A percentile compares a stretch with the other conserved stretches of the same genome.
phyloP scores from a whole-genome alignment of 2,113 vertebrate species.

The Dipodomys stephensi region DNA sequence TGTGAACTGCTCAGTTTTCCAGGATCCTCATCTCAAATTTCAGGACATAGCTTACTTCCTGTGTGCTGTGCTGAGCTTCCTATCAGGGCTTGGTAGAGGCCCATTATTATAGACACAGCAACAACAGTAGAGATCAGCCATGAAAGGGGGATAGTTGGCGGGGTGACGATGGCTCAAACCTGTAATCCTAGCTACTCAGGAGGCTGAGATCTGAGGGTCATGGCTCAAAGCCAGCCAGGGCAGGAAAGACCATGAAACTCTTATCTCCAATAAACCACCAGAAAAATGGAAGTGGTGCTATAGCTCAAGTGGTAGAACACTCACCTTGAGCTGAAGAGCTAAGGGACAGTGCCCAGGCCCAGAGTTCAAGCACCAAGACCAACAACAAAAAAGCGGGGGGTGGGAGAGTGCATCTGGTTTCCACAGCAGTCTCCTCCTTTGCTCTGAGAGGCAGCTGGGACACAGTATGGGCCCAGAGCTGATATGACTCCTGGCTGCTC shows the following conservation, averaged over 20 bases:
- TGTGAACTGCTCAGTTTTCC: background rate
- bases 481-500: background rate
- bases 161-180: too few relatives aligned
- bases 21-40: background rate
- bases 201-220: too few relatives aligned
- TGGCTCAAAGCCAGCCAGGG: too few relatives aligned
- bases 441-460: background rate
- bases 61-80: background rate
- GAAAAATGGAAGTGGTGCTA: too few relatives aligned
- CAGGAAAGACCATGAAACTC: too few relatives aligned
- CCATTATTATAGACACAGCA: background rate
- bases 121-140: background rate
- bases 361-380: too few relatives aligned
- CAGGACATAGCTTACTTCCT: background rate
- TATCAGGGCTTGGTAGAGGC: background rate
- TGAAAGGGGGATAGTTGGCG: background rate
- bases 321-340: too few relatives aligned
- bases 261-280: too few relatives aligned
- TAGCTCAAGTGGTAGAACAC: too few relatives aligned
- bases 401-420: background rate
- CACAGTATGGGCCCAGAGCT: accelerated
- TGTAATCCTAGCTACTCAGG: too few relatives aligned
- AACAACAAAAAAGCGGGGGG: background rate
- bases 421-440: background rate
- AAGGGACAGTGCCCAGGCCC: too few relatives aligned